Base-by-base conservation (phyloP, 2,797 vertebrate species). In the Melanotaenia pygmaea region DNA sequence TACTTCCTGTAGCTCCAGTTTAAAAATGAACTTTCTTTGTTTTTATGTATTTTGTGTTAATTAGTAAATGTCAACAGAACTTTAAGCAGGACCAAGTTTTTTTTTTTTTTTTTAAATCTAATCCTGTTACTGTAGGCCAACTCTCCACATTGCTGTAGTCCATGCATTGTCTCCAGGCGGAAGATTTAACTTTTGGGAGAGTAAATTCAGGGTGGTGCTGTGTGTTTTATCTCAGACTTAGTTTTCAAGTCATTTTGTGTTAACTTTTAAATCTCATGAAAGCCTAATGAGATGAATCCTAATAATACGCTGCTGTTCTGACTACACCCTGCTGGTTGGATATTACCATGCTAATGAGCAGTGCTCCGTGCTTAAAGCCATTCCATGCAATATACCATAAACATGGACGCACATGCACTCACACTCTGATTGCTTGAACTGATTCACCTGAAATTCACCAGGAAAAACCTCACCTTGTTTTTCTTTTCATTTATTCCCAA, bases 181-280 rank as follows among this genome's bases (percentile, higher is more conserved):
- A 53, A 13, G 64, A 66, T 84, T 67, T 63, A 74, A 83, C 80
- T 89, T 89, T 74, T 60, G 28, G 47, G 26, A 70, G 74, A 82
- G 68, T 61, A 72, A 87, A 87, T 81, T 69, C 56, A 22, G 54
- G 80, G 64, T 57, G 71, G 81, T 9, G 30, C 79, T 82, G 76
- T 73, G 77, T 82, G 79, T 80, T 85, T 86, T 77, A 89, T 88
- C 83, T 85, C 75, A 61, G 74, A 86, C 80, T 88, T 82, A 84
- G 63, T 85, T 89, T 79, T 81, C 71, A 86, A 90, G 83, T 89
- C 87, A 85, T 92, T 92, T 86, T 47, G 75, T 76, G 80, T 90
- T 92, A 91, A 91, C 91, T 94, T 93, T 94, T 88, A 94, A 93
- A 95, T 93, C 94, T 95, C 94, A 94, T 94, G 93, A 94, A 93